Base-by-base conservation (phyloP, 64 coral and sea anemone species). In the Pocillopora damicornis region DNA sequence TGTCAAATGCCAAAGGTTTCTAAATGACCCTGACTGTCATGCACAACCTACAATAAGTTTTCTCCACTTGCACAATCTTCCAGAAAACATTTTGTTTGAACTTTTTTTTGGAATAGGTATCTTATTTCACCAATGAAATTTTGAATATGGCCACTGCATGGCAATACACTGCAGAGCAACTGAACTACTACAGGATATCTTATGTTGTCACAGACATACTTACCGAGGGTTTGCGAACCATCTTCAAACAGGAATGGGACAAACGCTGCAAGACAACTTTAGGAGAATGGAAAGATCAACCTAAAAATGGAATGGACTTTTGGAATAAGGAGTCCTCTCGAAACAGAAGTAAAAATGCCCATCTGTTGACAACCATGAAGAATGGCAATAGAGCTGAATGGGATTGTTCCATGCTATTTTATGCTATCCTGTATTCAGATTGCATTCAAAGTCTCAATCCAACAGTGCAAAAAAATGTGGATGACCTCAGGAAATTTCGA, bases 371-470 rank as follows among this genome's bases (percentile, higher is more conserved):
- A 12, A 79, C 15, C 37, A 79, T 79, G 25, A 79, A 18, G 42
- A 59, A 59, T 13, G 79, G 79, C 30, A 26, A 82, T n/a, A 82
- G 79, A 15, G 20, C 51, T 37, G 59, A 82, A 82, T 82, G 79
- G 79, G 79, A 82, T 30, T 82, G 58, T 82, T 61, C 58, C 6
- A 82, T 34, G 58, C 79, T 82, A 3, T 82, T 58, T 60, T 82
- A 82, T 58, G 79, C 79, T 20, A 82, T 82, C 12, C 79, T 82
- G 15, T 60, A 57, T 30, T 82, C 79, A 15, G 79, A 63, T 61
- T 63, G 15, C 58, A 20, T 82, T 7, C 3, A 42, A 5, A 22
- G 59, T 14, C 58, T 82, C 22, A 62, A 45, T 38, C 58, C 87
- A 18, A 61, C 58, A 37, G 75, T 88, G 8, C 34, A 37, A 26